Base-by-base conservation (phyloP, 2,797 vertebrate genomes). In the Bovichtus diacanthus region DNA sequence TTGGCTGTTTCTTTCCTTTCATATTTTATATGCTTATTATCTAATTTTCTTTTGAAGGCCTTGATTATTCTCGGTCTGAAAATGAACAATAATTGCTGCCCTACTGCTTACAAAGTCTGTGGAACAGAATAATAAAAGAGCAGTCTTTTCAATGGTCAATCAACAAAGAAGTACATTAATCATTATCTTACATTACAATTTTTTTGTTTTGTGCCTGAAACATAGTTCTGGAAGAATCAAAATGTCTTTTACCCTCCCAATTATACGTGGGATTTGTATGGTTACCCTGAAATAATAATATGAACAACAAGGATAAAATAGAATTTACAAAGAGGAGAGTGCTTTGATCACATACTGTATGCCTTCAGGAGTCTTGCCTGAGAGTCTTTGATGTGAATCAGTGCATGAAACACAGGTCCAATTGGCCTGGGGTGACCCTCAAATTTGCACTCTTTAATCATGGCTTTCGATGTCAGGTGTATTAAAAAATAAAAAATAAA, bases 31-130 rank as follows among this genome's bases (percentile, higher is more conserved):
- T 93, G 90, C 91, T 94, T 95, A 95, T 95, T 94, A 94, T 95
- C 91, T 91, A 79, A 91, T 94, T 95, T 94, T 93, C 91, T 86
- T 94, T 92, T 93, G 83, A 91, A 93, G 92, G 83, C 89, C 74
- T 76, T 95, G 92, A 95, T 95, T 94, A 95, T 92, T 83, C 89
- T 78, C 76, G 43, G 73, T 88, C 90, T 92, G 89, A 92, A 95
- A 94, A 94, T 94, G 93, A 94, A 93, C 91, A 94, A 92, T 95
- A 94, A 95, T 94, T 94, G 92, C 92, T 92, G 92, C 87, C 92
- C 93, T 88, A 87, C 85, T 91, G 92, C 91, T 94, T 92, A 91
- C 84, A 91, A 92, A 92, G 94, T 88, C 84, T 87, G 78, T 66
- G 46, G 80, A 90, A 74, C 66, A 72, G 77, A 83, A 83, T 85